A percentile compares a stretch with the other conserved stretches of the same genome.
Evolutionary conservation across 1,140 invertebrate genomes (phyloP).

Genomic region (Lepidurus arcticus): DNA sequence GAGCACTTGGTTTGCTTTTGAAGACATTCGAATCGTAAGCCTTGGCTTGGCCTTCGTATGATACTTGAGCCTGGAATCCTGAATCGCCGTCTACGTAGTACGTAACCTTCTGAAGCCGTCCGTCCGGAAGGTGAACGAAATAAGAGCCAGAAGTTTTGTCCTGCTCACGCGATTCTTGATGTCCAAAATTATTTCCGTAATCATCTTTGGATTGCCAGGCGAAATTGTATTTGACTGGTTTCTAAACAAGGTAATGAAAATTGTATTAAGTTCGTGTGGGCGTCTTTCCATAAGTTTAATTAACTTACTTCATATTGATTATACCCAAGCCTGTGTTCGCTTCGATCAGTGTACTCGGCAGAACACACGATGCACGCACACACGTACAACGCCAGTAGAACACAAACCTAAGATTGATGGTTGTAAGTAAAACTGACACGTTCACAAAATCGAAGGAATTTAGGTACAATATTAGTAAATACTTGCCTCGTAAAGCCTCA

Average conservation of each 20-base stretch:
- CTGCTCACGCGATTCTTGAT: constrained; percentile 38
- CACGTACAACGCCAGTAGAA: too few relatives aligned
- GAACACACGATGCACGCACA: too few relatives aligned
- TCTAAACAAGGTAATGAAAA: constrained; percentile 9
- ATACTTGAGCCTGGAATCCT: constrained; percentile 28
- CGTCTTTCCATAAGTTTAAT: background rate
- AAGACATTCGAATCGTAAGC: background rate
- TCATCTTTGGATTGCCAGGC: constrained; percentile 38
- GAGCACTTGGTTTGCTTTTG: background rate
- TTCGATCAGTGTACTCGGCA: too few relatives aligned
- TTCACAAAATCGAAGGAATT: background rate
- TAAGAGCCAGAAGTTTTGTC: constrained; percentile 29
- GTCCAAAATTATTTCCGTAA: constrained; percentile 37
- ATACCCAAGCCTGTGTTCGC: background rate
- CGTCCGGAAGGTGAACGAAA: constrained; percentile 14
- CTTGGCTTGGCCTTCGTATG: background rate
- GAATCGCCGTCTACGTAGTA: constrained; percentile 29
- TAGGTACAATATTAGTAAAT: background rate
- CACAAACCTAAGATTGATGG: background rate
- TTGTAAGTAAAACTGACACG: background rate
- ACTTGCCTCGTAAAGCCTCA: background rate
- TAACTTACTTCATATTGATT: background rate
- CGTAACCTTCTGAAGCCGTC: constrained; percentile 16
- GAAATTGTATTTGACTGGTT: constrained; percentile 36
- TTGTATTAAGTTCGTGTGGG: background rate